Evolutionary conservation across 2,797 vertebrate genomes (phyloP), one percentile per base, ranked within the genome.

Genomic region (Rhinoraja longicauda): DNA sequence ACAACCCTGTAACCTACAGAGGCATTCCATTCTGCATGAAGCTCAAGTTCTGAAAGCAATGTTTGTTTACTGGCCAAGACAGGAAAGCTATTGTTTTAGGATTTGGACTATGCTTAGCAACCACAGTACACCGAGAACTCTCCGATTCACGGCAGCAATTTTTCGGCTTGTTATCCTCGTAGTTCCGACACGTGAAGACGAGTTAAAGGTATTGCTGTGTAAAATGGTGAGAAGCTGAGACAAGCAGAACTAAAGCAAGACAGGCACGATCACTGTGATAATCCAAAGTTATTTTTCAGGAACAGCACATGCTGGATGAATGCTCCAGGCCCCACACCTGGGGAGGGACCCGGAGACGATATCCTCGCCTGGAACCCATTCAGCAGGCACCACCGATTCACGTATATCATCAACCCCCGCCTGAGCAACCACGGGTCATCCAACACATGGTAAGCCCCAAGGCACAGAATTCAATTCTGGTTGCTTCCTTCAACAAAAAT

Each of bases 241-340:
- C 24, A 13, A 39, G n/a, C 62, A 70, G 4, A n/a, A 72, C 8
- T 39, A 32, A 39, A 24, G 67, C 67, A 72, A 19, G 24, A 70
- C 39, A 45, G 26, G 8, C 21, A 17, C 3, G 9, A 39, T 10
- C 90, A 73, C 2, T 29, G 45, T 53, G 70, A 26, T 73, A 57
- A 73, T 70, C 24, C 67, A 53, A 53, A 9, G 67, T 92, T 73
- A 77, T 79, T 64, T 93, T 94, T 62, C 93, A 98, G 98, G 97
- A 98, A 67, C 97, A 98, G 93, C 96, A 96, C 75, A 95, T 98
- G 93, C 94, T 97, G 94, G 96, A 97, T 8, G 96, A 97, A 90
- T 93, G 95, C 5, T 94, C 95, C 73, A 94, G 94, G 93, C 95
- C 96, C 26, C 94, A 93, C 12, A 94, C 95, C 67, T 96, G 96